Conservation (phyloP, 1,140 invertebrate genomes). For the Achroia grisella region DNA sequence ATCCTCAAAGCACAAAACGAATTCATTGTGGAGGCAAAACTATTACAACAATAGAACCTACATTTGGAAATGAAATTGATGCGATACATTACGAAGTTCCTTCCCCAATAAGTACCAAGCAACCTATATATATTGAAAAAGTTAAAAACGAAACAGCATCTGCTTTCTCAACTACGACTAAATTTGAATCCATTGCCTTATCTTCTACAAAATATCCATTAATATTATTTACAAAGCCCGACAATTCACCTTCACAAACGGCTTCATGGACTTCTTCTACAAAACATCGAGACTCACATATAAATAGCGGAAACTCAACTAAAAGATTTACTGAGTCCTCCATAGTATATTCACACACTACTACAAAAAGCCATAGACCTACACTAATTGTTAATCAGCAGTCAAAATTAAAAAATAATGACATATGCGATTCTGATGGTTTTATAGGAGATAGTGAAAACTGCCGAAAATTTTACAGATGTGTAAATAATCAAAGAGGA, state of each 20-base stretch:
- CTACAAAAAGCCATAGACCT: too few relatives aligned
- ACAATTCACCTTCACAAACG: not conserved
- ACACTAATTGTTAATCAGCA: not conserved
- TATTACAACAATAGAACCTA: slow-evolving; percentile 9
- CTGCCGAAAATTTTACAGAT: slow-evolving; percentile 86
- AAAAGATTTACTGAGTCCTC: not conserved
- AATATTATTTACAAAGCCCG: not conserved
- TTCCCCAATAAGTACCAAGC: slow-evolving; percentile 35
- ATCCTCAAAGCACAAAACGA: slow-evolving; percentile 77
- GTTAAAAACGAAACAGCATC: not conserved
- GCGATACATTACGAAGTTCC: slow-evolving; percentile 33
- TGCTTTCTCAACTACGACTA: not conserved
- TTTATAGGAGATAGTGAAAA: slow-evolving; percentile 80
- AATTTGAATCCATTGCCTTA: too few relatives aligned
- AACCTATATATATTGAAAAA: slow-evolving; percentile 7
- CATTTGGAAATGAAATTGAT: slow-evolving; percentile 45
- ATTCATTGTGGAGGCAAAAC: slow-evolving; percentile 66
- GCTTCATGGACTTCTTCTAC: slow-evolving; percentile 3
- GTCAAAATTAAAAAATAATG: slow-evolving; percentile 11
- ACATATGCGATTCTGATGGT: slow-evolving; percentile 72
- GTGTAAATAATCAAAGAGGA: slow-evolving; percentile 77
- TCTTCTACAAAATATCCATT: slow-evolving; percentile 3
- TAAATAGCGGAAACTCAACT: slow-evolving; percentile 4
- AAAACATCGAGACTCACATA: slow-evolving; percentile 1
- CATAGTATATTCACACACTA: too few relatives aligned